Percentiles rank a stretch among this genome's conserved stretches.
Conservation (phyloP, 30 jellyfish, hydroid and myxozoan genomes). For the Phacellophora camtschatica region DNA sequence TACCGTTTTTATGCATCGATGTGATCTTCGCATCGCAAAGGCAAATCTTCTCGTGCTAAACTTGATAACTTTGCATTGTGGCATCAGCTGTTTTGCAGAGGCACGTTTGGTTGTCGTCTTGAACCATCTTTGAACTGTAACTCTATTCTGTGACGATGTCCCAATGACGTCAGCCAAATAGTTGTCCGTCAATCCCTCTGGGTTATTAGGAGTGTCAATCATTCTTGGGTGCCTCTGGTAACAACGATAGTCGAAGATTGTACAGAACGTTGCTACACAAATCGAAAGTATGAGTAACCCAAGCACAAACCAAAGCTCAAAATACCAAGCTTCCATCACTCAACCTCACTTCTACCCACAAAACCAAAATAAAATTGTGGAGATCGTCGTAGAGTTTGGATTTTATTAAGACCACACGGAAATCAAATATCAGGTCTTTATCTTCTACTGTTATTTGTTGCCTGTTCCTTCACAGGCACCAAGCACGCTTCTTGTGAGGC, state of each 20-base stretch:
- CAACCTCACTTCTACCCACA: no score
- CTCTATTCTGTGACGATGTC: no score
- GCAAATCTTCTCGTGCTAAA: background rate
- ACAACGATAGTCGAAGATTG: conserved; percentile 16
- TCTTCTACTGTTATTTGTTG: no score
- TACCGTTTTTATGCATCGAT: conserved; percentile 32
- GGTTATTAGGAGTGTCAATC: background rate
- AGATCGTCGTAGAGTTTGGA: no score
- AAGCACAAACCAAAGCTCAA: conserved; percentile 34
- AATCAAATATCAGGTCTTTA: no score
- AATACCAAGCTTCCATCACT: background rate
- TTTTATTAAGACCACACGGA: no score
- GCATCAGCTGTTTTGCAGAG: conserved; percentile 14
- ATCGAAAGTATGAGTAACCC: background rate
- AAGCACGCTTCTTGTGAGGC: no score
- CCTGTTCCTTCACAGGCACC: no score
- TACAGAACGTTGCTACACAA: background rate
- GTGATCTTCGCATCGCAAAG: background rate
- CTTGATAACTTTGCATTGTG: conserved; percentile 9
- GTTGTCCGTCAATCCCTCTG: background rate
- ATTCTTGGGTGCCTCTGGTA: background rate
- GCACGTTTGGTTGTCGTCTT: background rate
- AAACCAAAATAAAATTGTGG: no score
- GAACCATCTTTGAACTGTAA: background rate
- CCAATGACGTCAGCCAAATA: no score